Percentiles rank a stretch among this genome's conserved stretches.
These are phyloP conservation scores for Zenarchopterus dispar DNA, from an alignment of 2,797 vertebrate genomes.

Conservation along the genomic window DNA sequence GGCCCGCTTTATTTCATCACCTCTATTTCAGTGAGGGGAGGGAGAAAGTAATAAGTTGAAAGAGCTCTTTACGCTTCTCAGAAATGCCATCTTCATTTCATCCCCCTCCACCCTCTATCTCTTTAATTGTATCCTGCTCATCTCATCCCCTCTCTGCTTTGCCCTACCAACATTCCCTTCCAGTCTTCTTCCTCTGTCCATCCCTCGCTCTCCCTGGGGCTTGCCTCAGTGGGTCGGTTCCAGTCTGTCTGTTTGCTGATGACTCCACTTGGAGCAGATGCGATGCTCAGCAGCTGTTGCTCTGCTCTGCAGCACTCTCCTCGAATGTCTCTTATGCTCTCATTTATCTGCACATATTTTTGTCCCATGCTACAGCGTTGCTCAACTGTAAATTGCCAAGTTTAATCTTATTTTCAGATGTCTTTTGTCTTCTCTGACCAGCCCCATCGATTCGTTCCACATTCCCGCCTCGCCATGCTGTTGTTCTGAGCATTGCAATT, in stretches of 20 bases:
- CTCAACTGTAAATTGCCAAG: conserved; percentile 49
- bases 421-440: conserved; percentile 43
- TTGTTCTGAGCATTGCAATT: conserved; percentile 51
- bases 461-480: conserved; percentile 31
- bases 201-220: conserved; percentile 65
- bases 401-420: conserved; percentile 49
- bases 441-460: conserved; percentile 46
- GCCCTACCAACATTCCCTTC: conserved; percentile 3
- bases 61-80: conserved; percentile 8
- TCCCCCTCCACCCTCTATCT: conserved; percentile 35
- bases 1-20: conserved; percentile 14
- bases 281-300: conserved; percentile 85
- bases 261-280: conserved; percentile 83
- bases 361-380: conserved; percentile 9
- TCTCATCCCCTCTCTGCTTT: conserved; percentile 25
- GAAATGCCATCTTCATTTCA: conserved; percentile 27
- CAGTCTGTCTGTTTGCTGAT: conserved; percentile 82
- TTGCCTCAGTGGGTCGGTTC: conserved; percentile 77
- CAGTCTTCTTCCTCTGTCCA: conserved; percentile 50
- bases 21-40: conserved; percentile 7
- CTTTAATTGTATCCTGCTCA: conserved; percentile 61
- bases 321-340: conserved; percentile 47
- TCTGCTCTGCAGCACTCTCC: conserved; percentile 48
- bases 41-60: conserved; percentile 52
- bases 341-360: conserved; percentile 51